phyloP scores from a whole-genome alignment of 2,888 invertebrate genomes.

The Platycheirus rosarum region DNA sequence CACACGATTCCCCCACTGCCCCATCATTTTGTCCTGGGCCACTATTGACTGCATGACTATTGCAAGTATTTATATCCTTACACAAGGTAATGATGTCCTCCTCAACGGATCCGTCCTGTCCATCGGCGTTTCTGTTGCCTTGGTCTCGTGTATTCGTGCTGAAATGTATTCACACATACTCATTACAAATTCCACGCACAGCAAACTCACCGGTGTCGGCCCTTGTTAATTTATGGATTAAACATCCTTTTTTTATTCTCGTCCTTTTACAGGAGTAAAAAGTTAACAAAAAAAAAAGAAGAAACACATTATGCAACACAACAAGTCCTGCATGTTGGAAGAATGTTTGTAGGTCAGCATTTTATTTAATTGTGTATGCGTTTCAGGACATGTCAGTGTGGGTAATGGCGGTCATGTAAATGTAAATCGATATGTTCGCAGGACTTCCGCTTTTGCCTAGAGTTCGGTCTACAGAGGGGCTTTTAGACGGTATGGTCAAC shows the following conservation, averaged over 20 bases:
- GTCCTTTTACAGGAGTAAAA: neutral
- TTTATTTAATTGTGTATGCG: slow-evolving; percentile 8
- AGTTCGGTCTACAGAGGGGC: neutral
- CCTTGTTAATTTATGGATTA: slow-evolving; percentile 66
- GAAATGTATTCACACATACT: slow-evolving; percentile 38
- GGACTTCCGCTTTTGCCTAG: slow-evolving; percentile 52
- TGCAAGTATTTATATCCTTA: slow-evolving; percentile 50
- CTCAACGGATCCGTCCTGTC: neutral
- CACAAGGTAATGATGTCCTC: slow-evolving; percentile 60
- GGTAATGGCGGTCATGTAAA: slow-evolving; percentile 52
- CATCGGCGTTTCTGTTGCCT: neutral
- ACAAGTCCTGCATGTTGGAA: slow-evolving; percentile 1
- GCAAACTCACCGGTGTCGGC: slow-evolving; percentile 56
- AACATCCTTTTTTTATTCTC: slow-evolving; percentile 43
- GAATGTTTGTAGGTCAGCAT: slow-evolving; percentile 61
- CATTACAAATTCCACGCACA: slow-evolving; percentile 69
- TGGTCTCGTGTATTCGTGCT: slow-evolving; percentile 16
- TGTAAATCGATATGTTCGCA: slow-evolving; percentile 55
- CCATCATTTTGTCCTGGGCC: slow-evolving; percentile 47
- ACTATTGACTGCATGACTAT: slow-evolving; percentile 48
- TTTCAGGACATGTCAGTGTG: neutral
- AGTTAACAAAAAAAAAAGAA: slow-evolving; percentile 8
- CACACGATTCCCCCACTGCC: slow-evolving; percentile 57
- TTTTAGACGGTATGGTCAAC: slow-evolving; percentile 37
- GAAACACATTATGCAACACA: slow-evolving; percentile 22